These are phyloP conservation scores for Coptotermes formosanus DNA, from an alignment of 1,140 invertebrate genomes.

Conservation along the genomic window DNA sequence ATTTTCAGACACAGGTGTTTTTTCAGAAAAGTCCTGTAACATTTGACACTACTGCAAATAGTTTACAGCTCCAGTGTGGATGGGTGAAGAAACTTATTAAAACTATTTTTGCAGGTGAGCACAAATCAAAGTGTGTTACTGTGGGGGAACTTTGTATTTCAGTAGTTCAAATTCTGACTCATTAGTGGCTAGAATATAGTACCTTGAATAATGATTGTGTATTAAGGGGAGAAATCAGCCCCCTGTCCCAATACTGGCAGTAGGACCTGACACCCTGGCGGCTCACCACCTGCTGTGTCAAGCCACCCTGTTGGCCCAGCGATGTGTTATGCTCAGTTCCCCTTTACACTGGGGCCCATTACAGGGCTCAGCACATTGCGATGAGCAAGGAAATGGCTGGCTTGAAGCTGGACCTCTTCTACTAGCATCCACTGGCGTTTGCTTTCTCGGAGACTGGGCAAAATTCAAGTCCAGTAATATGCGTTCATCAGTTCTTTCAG, in stretches of 20 bases:
- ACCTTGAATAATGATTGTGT: no score
- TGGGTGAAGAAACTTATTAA: no score
- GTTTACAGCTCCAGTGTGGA: no score
- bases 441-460: conserved; percentile 37
- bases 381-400: conserved; percentile 31
- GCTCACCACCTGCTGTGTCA: conserved; percentile 29
- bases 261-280: conserved; percentile 28
- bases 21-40: no score
- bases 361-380: background rate
- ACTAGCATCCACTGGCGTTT: conserved; percentile 35
- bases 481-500: conserved; percentile 15
- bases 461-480: background rate
- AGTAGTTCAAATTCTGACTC: background rate
- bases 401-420: conserved; percentile 36
- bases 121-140: no score
- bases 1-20: no score
- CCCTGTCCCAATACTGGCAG: conserved; percentile 34
- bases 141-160: no score
- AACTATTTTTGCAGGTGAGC: no score
- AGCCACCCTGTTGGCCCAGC: conserved; percentile 26
- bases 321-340: conserved; percentile 23
- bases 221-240: background rate
- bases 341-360: background rate
- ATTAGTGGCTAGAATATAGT: no score
- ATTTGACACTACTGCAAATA: no score